Percentiles rank a stretch among this genome's conserved stretches.
phyloP scores from a whole-genome alignment of 2,113 vertebrate species.

The Willisornis vidua region DNA sequence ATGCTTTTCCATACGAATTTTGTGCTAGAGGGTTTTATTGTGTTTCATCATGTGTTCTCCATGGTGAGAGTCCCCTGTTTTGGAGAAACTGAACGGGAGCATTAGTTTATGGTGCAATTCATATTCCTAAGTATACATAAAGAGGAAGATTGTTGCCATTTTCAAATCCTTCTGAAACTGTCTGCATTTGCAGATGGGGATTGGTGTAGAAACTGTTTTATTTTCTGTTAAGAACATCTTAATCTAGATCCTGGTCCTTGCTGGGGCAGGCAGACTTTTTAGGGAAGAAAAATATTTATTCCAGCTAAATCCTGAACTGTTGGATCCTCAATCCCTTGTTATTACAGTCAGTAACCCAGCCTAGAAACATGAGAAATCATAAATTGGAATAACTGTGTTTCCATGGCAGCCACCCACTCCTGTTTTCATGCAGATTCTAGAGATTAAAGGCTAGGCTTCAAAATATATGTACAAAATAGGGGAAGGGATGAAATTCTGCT shows the following conservation, averaged over 20 bases:
- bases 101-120: background rate
- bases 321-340: background rate
- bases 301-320: background rate
- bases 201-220: background rate
- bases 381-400: background rate
- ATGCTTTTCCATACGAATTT: background rate
- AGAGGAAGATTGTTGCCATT: background rate
- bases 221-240: background rate
- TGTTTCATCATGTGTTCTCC: background rate
- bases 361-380: background rate
- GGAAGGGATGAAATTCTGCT: background rate
- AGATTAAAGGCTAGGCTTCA: background rate
- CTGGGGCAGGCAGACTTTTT: background rate
- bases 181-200: background rate
- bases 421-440: conserved; percentile 10
- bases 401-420: background rate
- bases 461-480: background rate
- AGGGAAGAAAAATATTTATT: background rate
- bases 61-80: background rate
- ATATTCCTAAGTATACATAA: background rate
- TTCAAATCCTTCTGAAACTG: background rate
- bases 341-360: conserved; percentile 18
- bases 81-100: background rate
- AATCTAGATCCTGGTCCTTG: background rate
- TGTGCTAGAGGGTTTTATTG: background rate